phyloP scores from a whole-genome alignment of 2,888 invertebrate species.

The Slavum lentiscoides region DNA sequence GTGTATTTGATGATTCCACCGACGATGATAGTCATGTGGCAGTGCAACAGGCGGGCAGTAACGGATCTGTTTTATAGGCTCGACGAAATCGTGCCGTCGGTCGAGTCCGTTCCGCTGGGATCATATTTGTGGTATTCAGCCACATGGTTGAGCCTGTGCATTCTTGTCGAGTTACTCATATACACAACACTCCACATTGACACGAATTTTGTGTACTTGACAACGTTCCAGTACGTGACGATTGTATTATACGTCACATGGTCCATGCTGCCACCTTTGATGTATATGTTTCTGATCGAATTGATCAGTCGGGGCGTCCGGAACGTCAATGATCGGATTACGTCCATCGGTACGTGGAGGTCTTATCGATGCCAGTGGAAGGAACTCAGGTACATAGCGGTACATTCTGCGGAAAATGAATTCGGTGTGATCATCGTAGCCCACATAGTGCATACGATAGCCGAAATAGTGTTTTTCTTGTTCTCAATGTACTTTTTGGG shows the following conservation, averaged over 20 bases:
- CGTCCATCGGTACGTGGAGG: background rate
- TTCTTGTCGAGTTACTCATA: too few species aligned
- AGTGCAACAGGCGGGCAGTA: background rate
- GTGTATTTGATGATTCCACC: background rate
- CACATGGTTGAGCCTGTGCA: background rate
- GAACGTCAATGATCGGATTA: background rate
- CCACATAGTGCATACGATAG: background rate
- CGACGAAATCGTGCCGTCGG: background rate
- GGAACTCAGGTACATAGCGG: background rate
- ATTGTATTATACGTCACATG: background rate
- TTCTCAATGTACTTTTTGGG: background rate
- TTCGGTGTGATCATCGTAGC: conserved; percentile 1
- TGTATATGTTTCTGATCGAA: background rate
- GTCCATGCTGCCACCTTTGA: background rate
- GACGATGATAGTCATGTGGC: background rate
- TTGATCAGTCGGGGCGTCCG: background rate
- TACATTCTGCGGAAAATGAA: background rate
- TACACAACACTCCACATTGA: too few species aligned
- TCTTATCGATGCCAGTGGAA: background rate
- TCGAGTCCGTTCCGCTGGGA: background rate
- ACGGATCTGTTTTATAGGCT: background rate
- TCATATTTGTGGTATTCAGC: background rate
- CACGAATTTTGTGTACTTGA: too few species aligned
- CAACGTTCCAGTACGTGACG: too few species aligned
- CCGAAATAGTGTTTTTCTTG: background rate